Evolutionary conservation across 2,113 vertebrate genomes (phyloP), one percentile per base, ranked within the genome.

Genomic region (Elgaria multicarinata): DNA sequence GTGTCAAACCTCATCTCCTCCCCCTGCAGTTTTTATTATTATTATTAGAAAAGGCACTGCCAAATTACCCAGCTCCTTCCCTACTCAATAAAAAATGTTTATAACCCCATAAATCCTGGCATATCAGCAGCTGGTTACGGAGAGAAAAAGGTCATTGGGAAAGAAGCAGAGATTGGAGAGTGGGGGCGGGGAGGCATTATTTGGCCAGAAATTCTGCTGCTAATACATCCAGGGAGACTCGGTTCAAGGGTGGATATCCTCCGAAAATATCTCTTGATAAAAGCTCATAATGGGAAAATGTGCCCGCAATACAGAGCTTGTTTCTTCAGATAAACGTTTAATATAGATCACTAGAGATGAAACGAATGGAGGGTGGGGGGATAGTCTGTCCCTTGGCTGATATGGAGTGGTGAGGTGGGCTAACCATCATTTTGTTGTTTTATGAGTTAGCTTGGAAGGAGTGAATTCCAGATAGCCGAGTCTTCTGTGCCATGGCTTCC

Each of bases 261-360:
- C 95, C 91, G 94, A 96, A 96, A 95, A 55, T 53, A 86, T 86
- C 84, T 58, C 50, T 53, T 95, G 97, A 97, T 97, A 96, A 97
- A 97, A 94, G 92, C 96, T 95, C 95, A 91, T 97, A 96, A 97
- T 96, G 96, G 96, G 96, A 42, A 97, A 97, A 95, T 96, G 96
- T 95, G 95, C 95, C 93, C 90, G 96, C 96, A 97, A 96, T 96
- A 95, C 96, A 92, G 90, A 93, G 94, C 95, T 97, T 90, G 90
- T 97, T 97, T 96, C 93, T 96, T 95, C 93, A 95, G 97, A 97
- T 97, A 97, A 97, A 97, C 97, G 97, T 97, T 97, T 97, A 97
- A 97, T 97, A 97, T 96, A 97, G 97, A 97, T 97, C 96, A 96
- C 95, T 96, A 95, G 96, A 97, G 97, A 97, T 97, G 97, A 97